Evolutionary conservation across 2,888 invertebrate genomes (phyloP), one percentile per base, ranked within the genome.

Genomic region (Trichogramma evanescens): DNA sequence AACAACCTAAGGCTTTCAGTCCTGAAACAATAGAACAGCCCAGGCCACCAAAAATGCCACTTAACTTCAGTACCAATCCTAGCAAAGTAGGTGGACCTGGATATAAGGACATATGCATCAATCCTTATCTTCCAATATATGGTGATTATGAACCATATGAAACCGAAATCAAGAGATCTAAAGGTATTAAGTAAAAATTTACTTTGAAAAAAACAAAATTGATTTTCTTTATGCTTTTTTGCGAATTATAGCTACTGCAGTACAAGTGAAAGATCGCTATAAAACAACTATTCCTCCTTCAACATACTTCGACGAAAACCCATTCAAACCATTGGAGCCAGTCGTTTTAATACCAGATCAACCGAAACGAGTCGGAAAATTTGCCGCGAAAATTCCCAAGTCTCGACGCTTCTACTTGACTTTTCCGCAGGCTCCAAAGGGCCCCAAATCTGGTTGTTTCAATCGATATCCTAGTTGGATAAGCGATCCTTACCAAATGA

Each of bases 61-160:
- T 70, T 9, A 74, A 74, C 59, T 66, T 63, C 62, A 71, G 69
- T 63, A 72, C 71, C 55, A 71, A 68, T 53, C 73, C 71, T 26
- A 71, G 69, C 65, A 72, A 72, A 6, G 38, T 64, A 54, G 83
- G 83, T 6, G 82, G 82, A 2, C 79, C 79, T 26, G 83, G 83
- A 41, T 83, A 82, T 69, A 70, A 72, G 1, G 72, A 83, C 65
- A 81, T 82, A 58, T 76, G 79, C 49, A 63, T 84, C 3, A 80
- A 74, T 59, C 79, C 79, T 64, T 84, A 80, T 69, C 81, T 82
- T 0, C 70, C 71, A 4, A 7, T 58, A 8, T 59, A 69, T n/a
- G 40, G 51, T 6, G 52, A 50, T 3, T 52, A 56, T 4, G 69
- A 73, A 4, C 71, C 70, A 26, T 74, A 74, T 49, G 70, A 71